Evolutionary conservation across 1,140 invertebrate genomes (phyloP), one percentile per base, ranked within the genome.

Genomic region (Drosophila subpulchrella): DNA sequence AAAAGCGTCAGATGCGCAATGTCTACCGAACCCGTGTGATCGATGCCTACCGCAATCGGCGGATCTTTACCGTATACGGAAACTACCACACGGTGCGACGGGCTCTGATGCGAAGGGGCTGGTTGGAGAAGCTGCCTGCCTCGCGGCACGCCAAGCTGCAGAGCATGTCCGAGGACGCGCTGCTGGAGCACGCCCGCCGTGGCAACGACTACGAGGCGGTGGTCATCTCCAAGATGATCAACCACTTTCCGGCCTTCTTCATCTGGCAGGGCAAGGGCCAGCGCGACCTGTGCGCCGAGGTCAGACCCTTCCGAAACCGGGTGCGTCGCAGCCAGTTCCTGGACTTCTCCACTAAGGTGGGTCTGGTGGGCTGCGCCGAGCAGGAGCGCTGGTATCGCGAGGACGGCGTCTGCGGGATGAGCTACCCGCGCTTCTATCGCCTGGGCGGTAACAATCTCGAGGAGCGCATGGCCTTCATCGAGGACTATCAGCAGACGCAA

Each of bases 401-500:
- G 55, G 93, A 94, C 63, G 93, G 94, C 6, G 85, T 94, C 6
- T 93, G 94, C 10, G 93, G 93, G 74, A 93, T 95, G 48, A 93
- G 93, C 61, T 92, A 93, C 85, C 95, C 95, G 0, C 92, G 94
- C 8, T 93, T 94, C 20, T 95, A 95, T 76, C 93, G 93, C 30
- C 90, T 93, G 39, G 92, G 91, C 32, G 92, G 83, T 17, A 93
- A 93, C 63, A 73, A 57, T 17, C 44, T 78, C 20, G 93, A 93
- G 54, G 94, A 94, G 79, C 82, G 93, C 20, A 60, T 78, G 41
- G 91, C 84, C 6, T 95, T 95, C 63, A 90, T 93, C 10, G 92
- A 93, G 41, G 95, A 95, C 84, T 95, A 94, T 72, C 95, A 96
- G 86, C 93, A 97, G 47, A 98, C 97, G 12, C 95, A 97, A 7